Conservation (phyloP, 2,888 invertebrate genomes). For the Gortyna flavago region DNA sequence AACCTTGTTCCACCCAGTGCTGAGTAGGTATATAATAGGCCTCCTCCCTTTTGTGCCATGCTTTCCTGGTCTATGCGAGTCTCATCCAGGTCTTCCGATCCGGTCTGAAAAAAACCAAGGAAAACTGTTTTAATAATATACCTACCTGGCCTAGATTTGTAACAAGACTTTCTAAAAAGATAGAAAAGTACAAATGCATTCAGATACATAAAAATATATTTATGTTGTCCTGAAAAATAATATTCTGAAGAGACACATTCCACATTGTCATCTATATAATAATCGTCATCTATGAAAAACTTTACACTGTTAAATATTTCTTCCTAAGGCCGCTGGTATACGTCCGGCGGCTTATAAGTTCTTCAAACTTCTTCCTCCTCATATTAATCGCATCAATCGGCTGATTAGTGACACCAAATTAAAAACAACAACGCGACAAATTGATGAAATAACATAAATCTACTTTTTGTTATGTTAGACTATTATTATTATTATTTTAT, state of each 20-base stretch:
- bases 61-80: neutral
- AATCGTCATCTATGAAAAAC: neutral
- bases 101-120: too few species aligned
- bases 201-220: too few species aligned
- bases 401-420: constrained; percentile 31
- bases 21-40: neutral
- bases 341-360: too few species aligned
- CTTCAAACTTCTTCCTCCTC: neutral
- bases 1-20: neutral
- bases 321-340: too few species aligned
- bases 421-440: constrained; percentile 21
- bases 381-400: constrained; percentile 12
- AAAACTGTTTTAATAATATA: neutral
- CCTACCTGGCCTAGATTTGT: neutral
- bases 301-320: neutral
- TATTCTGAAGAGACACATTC: neutral
- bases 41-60: neutral
- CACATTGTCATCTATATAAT: neutral
- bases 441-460: constrained; percentile 29
- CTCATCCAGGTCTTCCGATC: too few species aligned
- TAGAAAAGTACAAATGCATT: neutral
- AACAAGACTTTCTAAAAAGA: neutral
- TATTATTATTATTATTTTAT: too few species aligned
- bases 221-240: neutral
- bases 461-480: constrained; percentile 17